Evolutionary conservation across 2,888 invertebrate genomes (phyloP).

Genomic region (Mythimna impura): DNA sequence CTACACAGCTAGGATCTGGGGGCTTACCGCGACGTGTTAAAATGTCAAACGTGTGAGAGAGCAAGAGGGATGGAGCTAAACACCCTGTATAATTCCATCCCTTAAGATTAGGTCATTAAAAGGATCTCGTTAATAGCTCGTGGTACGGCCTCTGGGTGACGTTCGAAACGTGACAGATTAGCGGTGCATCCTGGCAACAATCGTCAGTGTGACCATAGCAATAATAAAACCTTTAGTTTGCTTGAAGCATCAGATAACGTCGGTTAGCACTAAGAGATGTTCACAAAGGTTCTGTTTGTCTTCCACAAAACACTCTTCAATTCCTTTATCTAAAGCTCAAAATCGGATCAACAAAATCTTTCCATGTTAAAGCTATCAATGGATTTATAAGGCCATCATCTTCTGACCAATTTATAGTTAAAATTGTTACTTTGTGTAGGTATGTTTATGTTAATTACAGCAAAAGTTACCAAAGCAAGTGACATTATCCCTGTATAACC

Average conservation of each 20-base stretch:
- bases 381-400: neutral
- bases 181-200: too few relatives aligned
- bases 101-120: too few relatives aligned
- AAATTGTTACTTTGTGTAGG: too few relatives aligned
- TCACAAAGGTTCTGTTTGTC: neutral
- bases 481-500: neutral
- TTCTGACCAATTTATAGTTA: neutral
- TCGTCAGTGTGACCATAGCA: too few relatives aligned
- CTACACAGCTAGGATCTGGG: too few relatives aligned
- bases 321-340: neutral
- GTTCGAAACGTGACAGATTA: too few relatives aligned
- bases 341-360: neutral
- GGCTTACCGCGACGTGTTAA: too few relatives aligned
- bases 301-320: neutral
- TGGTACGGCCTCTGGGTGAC: too few relatives aligned
- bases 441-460: neutral
- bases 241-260: neutral
- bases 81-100: too few relatives aligned
- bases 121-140: too few relatives aligned
- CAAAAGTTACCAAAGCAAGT: conserved; percentile 16
- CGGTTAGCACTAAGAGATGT: neutral
- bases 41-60: too few relatives aligned
- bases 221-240: neutral
- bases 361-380: neutral
- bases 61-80: too few relatives aligned